phyloP scores from a whole-genome alignment of 2,888 invertebrate genomes.

The Scaptomyza parva region DNA sequence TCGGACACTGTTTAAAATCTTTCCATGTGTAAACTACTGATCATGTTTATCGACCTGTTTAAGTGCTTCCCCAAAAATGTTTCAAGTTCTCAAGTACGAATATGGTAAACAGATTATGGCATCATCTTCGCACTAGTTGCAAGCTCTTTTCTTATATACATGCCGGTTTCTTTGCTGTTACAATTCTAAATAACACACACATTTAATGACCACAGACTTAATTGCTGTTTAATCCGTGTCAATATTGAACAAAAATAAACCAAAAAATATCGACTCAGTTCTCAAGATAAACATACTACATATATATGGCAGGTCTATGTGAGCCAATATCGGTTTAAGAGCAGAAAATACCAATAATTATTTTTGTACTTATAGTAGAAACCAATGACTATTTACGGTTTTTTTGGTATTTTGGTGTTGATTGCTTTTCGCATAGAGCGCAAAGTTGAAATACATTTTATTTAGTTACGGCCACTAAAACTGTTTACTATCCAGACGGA shows the following conservation, averaged over 20 bases:
- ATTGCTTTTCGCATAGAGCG: slow-evolving; percentile 49
- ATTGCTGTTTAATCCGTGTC: slow-evolving; percentile 68
- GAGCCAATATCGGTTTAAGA: slow-evolving; percentile 8
- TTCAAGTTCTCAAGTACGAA: background rate
- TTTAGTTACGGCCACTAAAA: slow-evolving; percentile 64
- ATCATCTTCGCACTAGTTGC: slow-evolving; percentile 17
- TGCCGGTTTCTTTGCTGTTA: slow-evolving; percentile 30
- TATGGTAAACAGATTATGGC: slow-evolving; percentile 10
- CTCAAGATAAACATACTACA: slow-evolving; percentile 47
- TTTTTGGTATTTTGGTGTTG: slow-evolving; percentile 31
- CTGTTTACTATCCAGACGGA: slow-evolving; percentile 56
- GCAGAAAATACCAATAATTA: slow-evolving; percentile 42
- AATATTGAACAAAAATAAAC: slow-evolving; percentile 56
- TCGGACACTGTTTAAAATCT: background rate
- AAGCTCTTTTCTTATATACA: background rate
- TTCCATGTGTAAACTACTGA: background rate
- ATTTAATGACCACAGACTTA: slow-evolving; percentile 62
- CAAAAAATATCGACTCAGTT: slow-evolving; percentile 30
- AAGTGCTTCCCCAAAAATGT: background rate
- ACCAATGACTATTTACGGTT: slow-evolving; percentile 54
- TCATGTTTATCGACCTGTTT: background rate
- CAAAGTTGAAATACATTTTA: slow-evolving; percentile 62
- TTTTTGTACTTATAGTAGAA: slow-evolving; percentile 30
- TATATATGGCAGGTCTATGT: slow-evolving; percentile 10
- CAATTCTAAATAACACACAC: slow-evolving; percentile 60